phyloP scores from a whole-genome alignment of 2,113 vertebrate species.

The Mustela lutreola region DNA sequence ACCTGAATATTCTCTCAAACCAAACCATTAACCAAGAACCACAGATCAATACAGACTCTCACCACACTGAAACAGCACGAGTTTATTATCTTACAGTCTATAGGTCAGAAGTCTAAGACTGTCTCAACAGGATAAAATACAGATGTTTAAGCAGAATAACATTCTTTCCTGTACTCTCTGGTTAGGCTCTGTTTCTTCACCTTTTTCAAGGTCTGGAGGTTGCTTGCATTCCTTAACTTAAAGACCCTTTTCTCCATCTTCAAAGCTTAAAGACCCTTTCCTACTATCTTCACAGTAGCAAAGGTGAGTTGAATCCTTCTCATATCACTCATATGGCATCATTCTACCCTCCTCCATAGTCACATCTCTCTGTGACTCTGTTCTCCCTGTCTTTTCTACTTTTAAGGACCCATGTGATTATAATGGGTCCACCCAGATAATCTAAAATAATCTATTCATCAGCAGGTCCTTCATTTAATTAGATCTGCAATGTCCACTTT shows the following conservation, averaged over 20 bases:
- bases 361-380: neutral
- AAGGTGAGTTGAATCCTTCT: neutral
- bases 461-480: neutral
- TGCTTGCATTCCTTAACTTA: neutral
- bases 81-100: neutral
- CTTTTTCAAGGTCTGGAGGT: neutral
- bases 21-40: neutral
- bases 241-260: neutral
- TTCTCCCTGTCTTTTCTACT: neutral
- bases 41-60: neutral
- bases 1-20: neutral
- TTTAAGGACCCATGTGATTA: neutral
- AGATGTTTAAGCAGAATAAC: neutral
- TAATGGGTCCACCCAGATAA: neutral
- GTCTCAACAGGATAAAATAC: neutral
- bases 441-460: neutral
- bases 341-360: neutral
- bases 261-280: neutral
- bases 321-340: neutral
- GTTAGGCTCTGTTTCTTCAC: neutral
- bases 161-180: neutral
- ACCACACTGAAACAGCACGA: neutral
- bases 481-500: neutral
- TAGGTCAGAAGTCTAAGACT: neutral
- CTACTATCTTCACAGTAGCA: neutral